Percentiles rank a stretch among this genome's conserved stretches.
These are phyloP conservation scores for Hyperoplus lanceolatus DNA, from an alignment of 2,797 vertebrate species.

Conservation along the genomic window DNA sequence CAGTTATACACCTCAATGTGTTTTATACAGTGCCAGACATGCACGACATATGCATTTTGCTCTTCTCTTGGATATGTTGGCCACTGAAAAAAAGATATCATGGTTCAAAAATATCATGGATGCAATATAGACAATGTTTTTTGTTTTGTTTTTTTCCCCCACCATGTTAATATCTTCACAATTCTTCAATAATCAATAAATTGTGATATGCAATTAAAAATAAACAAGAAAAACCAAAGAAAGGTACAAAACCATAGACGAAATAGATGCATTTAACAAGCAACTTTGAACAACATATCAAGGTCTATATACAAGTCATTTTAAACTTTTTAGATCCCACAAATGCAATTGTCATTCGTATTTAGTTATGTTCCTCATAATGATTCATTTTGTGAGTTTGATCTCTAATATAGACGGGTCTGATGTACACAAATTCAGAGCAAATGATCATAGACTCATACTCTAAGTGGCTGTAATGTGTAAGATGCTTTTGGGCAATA, in stretches of 20 bases:
- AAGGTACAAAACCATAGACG: too few species aligned
- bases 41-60: neutral
- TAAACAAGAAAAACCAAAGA: neutral
- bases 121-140: neutral
- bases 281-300: too few species aligned
- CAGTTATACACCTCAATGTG: neutral
- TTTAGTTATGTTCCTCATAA: neutral
- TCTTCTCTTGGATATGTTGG: neutral
- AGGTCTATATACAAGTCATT: neutral
- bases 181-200: neutral
- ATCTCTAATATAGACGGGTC: neutral
- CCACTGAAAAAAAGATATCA: neutral
- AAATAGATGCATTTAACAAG: too few species aligned
- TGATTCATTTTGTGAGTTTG: slow-evolving; percentile 5
- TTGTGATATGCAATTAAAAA: neutral
- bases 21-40: neutral
- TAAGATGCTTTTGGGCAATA: neutral
- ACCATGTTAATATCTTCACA: neutral
- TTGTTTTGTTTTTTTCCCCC: too few species aligned
- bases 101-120: neutral
- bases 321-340: neutral
- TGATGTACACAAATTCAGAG: neutral
- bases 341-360: neutral
- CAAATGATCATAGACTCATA: neutral
- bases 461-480: neutral